These are phyloP conservation scores for Mustelus asterias DNA, from an alignment of 2,113 vertebrate species.

Conservation along the genomic window DNA sequence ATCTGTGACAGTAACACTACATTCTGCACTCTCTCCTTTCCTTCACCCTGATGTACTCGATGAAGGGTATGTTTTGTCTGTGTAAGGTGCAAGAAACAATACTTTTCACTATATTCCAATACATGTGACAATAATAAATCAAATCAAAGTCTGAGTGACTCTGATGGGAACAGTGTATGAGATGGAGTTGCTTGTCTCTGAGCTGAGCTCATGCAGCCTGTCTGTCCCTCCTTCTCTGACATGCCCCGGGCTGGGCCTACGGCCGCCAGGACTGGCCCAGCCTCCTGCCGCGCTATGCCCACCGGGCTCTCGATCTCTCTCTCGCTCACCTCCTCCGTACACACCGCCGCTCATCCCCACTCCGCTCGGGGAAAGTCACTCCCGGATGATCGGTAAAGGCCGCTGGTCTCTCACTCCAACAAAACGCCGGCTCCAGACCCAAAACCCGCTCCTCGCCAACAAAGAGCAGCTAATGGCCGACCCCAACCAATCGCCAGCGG, in stretches of 20 bases:
- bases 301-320: too few species aligned
- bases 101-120: too few species aligned
- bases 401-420: not conserved
- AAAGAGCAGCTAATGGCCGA: not conserved
- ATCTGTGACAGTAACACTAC: too few species aligned
- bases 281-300: not conserved
- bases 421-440: not conserved
- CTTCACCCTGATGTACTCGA: too few species aligned
- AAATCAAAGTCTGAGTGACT: not conserved
- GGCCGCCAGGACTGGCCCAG: not conserved
- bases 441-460: not conserved
- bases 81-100: too few species aligned
- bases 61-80: too few species aligned
- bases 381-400: not conserved
- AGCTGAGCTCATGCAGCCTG: not conserved
- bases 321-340: slow-evolving; percentile 66
- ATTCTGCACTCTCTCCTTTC: too few species aligned
- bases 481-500: not conserved
- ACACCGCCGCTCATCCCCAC: slow-evolving; percentile 66
- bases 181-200: not conserved
- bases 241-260: not conserved
- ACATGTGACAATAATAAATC: too few species aligned
- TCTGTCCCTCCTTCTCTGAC: not conserved
- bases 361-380: not conserved
- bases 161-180: not conserved